Evolutionary conservation across 1,140 invertebrate genomes (phyloP).

Genomic region (Papilio xuthus): DNA sequence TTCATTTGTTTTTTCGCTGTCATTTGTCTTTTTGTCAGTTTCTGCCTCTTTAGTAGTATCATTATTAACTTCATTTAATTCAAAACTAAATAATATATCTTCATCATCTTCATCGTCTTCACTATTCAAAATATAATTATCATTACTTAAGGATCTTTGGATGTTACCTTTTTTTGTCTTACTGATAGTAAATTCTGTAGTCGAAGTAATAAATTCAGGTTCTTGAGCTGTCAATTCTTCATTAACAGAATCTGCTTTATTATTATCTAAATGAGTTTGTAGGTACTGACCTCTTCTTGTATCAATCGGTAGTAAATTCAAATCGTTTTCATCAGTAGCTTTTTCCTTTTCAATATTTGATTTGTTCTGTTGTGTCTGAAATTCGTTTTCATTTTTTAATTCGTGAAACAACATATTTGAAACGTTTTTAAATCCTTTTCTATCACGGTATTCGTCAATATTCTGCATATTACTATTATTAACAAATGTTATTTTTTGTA

Average conservation of each 20-base stretch:
- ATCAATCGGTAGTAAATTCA: not conserved
- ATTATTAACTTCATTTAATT: not conserved
- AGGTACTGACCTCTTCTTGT: not conserved
- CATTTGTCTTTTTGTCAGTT: not conserved
- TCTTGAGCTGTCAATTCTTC: not conserved
- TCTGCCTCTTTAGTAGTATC: not conserved
- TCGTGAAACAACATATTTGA: not conserved
- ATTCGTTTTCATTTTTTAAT: not conserved
- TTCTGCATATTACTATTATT: not conserved
- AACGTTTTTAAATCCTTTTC: not conserved
- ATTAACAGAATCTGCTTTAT: not conserved
- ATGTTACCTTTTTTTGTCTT: not conserved
- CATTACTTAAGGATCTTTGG: not conserved
- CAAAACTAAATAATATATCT: not conserved
- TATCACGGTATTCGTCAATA: not conserved
- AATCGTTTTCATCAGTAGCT: not conserved
- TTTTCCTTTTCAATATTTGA: not conserved
- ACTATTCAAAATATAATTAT: not conserved
- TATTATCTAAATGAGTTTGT: conserved; percentile 1
- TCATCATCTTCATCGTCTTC: not conserved
- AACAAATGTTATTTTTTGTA: not conserved
- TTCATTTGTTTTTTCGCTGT: not conserved
- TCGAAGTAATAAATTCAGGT: not conserved
- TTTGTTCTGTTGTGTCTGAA: not conserved
- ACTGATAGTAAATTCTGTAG: not conserved